Evolutionary conservation across 2,797 vertebrate species (phyloP), one percentile per base, ranked within the genome.

Genomic region (Neopelma chrysocephalum): DNA sequence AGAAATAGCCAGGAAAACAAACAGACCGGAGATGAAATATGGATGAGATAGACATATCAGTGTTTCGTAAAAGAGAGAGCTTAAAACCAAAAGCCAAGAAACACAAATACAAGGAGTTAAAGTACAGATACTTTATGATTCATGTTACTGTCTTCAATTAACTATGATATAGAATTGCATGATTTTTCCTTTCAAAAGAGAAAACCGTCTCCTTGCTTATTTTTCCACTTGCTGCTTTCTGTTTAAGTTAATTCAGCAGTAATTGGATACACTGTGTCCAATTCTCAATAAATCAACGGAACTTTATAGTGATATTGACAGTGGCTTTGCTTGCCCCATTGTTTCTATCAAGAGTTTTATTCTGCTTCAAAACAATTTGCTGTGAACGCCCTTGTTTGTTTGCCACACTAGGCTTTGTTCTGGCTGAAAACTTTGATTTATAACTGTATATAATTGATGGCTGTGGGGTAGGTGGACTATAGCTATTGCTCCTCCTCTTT

Each of bases 351-450:
- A 97, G 97, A 98, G 97, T 98, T 98, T 97, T 97, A 97, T 97
- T 98, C 97, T 90, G 93, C 95, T 96, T 97, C 95, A 95, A 96
- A 98, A 98, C 98, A 98, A 97, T 98, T 98, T 98, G 96, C 97
- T 93, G 87, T 97, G 97, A 97, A 97, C 97, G 31, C 97, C 97
- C 98, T 98, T 98, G 98, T 98, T 98, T 98, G 97, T 98, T 98
- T 96, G 97, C 97, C 94, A 95, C 96, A 82, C 94, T 95, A 60
- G 97, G 94, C 98, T 98, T 98, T 98, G 98, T 98, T 98, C 94
- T 88, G 88, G 78, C 96, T 98, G 98, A 98, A 96, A 98, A 97
- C 98, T 97, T 98, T 98, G 98, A 98, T 98, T 98, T 98, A 98
- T 98, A 97, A 97, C 97, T 97, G 96, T 93, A 96, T 97, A 73